A percentile compares a stretch with the other conserved stretches of the same genome.
phyloP scores from a whole-genome alignment of 2,113 vertebrate species.

The Hoplias malabaricus region DNA sequence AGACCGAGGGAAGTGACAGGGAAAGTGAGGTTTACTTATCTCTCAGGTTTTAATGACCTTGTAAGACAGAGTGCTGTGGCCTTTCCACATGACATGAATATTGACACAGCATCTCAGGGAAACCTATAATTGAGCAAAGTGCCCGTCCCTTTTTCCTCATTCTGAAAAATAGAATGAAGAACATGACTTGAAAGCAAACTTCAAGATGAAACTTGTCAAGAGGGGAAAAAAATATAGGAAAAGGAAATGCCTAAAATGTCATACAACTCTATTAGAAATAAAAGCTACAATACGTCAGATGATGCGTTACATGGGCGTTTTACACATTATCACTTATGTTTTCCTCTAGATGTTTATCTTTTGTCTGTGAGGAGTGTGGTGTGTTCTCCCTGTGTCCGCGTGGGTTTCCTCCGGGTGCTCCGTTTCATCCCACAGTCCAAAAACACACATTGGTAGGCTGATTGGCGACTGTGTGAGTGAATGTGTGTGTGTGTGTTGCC shows the following conservation, averaged over 20 bases:
- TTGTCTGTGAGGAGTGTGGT: too few relatives aligned
- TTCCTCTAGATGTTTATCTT: too few relatives aligned
- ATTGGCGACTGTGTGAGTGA: too few relatives aligned
- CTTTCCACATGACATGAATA: conserved; percentile 25
- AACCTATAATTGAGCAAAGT: neutral
- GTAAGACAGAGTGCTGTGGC: neutral
- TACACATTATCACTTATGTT: too few relatives aligned
- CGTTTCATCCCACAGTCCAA: too few relatives aligned
- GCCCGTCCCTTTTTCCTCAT: neutral
- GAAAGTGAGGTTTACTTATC: conserved; percentile 9
- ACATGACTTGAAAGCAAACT: neutral
- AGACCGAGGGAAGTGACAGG: neutral
- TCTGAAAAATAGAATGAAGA: neutral
- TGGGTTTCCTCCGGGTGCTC: too few relatives aligned
- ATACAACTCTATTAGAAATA: neutral
- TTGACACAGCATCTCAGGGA: neutral
- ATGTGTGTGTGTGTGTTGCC: too few relatives aligned
- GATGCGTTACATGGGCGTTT: too few relatives aligned
- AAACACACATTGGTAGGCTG: too few relatives aligned
- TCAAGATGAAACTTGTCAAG: neutral
- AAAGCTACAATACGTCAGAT: neutral
- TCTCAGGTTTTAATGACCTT: conserved; percentile 2
- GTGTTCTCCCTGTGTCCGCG: too few relatives aligned
- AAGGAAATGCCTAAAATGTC: neutral
- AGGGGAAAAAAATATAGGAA: too few relatives aligned